Evolutionary conservation across 2,797 vertebrate species (phyloP).

Genomic region (Psittacula derbiana): DNA sequence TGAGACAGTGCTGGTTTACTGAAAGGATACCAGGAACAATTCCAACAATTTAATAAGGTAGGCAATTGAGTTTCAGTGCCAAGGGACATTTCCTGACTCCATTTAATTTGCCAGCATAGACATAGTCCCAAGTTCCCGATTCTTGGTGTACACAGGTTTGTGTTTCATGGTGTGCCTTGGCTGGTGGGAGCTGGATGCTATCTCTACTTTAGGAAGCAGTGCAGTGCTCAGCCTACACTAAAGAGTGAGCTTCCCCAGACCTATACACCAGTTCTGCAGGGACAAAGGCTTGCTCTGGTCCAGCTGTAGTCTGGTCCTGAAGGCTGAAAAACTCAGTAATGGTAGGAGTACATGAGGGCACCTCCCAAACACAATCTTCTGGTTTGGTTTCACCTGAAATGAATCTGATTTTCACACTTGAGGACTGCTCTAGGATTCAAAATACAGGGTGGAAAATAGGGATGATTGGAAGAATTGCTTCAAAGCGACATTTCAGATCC

Average conservation of each 20-base stretch:
- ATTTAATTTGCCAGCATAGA: neutral
- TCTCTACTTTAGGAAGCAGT: neutral
- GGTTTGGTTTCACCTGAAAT: neutral
- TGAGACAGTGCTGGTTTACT: neutral
- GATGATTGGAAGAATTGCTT: neutral
- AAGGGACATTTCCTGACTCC: neutral
- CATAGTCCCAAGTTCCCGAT: neutral
- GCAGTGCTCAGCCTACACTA: neutral
- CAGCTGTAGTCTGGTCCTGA: neutral
- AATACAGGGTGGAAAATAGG: neutral
- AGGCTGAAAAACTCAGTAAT: neutral
- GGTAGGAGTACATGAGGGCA: neutral
- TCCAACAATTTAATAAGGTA: neutral
- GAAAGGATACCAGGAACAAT: neutral
- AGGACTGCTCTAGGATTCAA: neutral
- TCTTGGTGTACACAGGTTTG: neutral
- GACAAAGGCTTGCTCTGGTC: neutral
- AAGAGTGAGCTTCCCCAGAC: neutral
- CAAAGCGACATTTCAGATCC: neutral
- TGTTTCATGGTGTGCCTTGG: neutral
- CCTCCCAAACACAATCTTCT: neutral
- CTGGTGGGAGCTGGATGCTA: neutral
- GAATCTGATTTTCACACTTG: neutral
- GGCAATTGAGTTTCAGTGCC: neutral
- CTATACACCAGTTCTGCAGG: neutral